Conservation (phyloP, 2,888 invertebrate genomes). For the Tachina lurida region DNA sequence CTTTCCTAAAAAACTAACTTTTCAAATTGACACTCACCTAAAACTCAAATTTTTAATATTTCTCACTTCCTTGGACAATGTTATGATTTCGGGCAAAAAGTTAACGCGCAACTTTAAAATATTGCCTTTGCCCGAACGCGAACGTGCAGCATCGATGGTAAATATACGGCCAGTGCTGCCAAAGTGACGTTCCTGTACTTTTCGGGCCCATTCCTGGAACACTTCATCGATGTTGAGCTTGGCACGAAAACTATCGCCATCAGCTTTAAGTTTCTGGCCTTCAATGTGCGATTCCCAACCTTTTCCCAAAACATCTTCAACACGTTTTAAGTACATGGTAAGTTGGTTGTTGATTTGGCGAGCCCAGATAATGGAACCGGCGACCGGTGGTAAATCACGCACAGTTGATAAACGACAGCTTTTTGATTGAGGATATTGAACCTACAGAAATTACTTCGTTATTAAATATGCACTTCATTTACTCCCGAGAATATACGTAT, state of each 20-base stretch:
- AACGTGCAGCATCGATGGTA: conserved; percentile 92
- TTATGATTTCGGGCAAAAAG: conserved; percentile 99
- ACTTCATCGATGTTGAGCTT: conserved; percentile 98
- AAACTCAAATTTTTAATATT: conserved; percentile 98
- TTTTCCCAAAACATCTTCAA: conserved; percentile 98
- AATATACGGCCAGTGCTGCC: conserved; percentile 97
- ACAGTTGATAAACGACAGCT: conserved; percentile 95
- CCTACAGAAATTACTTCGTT: conserved; percentile 83
- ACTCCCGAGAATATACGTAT: neutral
- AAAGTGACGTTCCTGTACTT: conserved; percentile 96
- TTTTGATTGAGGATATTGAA: conserved; percentile 97
- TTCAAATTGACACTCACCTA: conserved; percentile 82
- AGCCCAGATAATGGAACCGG: conserved; percentile 99
- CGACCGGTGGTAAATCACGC: conserved; percentile 97
- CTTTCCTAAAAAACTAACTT: too few relatives aligned
- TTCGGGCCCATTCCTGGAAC: conserved; percentile 98
- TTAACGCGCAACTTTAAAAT: conserved; percentile 96
- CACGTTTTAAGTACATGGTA: conserved; percentile 96
- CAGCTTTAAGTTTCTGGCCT: conserved; percentile 97
- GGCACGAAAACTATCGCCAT: conserved; percentile 98
- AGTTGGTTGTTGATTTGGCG: conserved; percentile 99
- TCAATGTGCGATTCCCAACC: conserved; percentile 99
- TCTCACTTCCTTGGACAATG: conserved; percentile 98
- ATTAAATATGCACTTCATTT: neutral
- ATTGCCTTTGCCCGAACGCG: conserved; percentile 91